Conservation (phyloP, 2,797 vertebrate species). For the Molossus molossus region DNA sequence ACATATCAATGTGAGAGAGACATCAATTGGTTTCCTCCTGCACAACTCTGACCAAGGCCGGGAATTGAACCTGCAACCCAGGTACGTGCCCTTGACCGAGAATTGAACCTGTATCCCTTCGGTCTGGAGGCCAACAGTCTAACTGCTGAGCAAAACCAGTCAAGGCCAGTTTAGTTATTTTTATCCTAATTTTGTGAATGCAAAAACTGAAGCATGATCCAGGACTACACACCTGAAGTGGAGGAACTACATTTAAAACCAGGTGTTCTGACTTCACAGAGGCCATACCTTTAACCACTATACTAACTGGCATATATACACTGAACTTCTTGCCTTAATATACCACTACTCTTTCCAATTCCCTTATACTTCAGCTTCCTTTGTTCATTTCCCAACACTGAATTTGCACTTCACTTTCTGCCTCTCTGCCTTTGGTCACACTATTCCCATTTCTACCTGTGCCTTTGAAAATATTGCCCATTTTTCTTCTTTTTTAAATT, state of each 20-base stretch:
- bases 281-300: neutral
- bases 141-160: too few species aligned
- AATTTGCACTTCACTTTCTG: neutral
- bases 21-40: too few species aligned
- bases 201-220: neutral
- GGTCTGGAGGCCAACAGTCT: too few species aligned
- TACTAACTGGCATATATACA: neutral
- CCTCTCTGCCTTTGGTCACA: neutral
- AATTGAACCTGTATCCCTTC: too few species aligned
- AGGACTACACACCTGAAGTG: neutral
- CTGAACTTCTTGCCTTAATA: neutral
- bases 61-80: too few species aligned
- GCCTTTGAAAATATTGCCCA: neutral
- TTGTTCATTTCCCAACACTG: neutral
- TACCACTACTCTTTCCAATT: neutral
- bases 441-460: neutral
- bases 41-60: too few species aligned
- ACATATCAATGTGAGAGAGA: too few species aligned
- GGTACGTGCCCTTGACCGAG: too few species aligned
- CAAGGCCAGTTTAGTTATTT: neutral
- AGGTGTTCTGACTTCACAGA: neutral
- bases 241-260: neutral
- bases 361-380: neutral
- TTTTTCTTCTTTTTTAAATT: neutral
- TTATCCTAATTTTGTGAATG: conserved; percentile 24